Conservation (phyloP, 2,888 invertebrate species). For the Melipona bicolor region DNA sequence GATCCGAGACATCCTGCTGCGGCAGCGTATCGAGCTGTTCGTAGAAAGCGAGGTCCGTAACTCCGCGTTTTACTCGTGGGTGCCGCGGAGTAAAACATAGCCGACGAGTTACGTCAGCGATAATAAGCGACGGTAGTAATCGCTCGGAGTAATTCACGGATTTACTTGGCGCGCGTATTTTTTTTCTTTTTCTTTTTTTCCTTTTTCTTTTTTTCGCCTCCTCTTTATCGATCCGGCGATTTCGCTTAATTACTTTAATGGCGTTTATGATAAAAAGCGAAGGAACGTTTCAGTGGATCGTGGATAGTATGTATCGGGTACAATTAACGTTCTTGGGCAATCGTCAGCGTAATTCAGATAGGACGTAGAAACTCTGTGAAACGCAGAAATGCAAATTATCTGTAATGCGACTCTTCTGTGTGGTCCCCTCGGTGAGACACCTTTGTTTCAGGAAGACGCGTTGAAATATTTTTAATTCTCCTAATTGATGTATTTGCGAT, state of each 20-base stretch:
- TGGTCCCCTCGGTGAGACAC: background rate
- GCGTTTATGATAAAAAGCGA: background rate
- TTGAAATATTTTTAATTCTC: background rate
- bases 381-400: background rate
- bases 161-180: constrained; percentile 7
- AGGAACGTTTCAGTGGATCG: background rate
- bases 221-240: constrained; percentile 1
- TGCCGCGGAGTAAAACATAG: constrained; percentile 54
- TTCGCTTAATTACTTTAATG: constrained; percentile 26
- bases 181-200: too few species aligned
- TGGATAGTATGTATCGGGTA: background rate
- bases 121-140: constrained; percentile 54
- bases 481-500: too few species aligned
- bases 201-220: background rate
- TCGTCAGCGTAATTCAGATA: background rate
- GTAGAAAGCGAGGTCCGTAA: constrained; percentile 68
- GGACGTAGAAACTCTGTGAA: background rate
- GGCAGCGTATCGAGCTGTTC: constrained; percentile 56
- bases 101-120: constrained; percentile 63
- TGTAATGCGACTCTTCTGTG: background rate
- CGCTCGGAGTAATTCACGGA: constrained; percentile 55
- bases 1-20: constrained; percentile 45
- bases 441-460: background rate
- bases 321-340: constrained; percentile 4
- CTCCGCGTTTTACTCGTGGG: constrained; percentile 37